These are phyloP conservation scores for Solea solea DNA, from an alignment of 2,113 vertebrate genomes.

Conservation along the genomic window DNA sequence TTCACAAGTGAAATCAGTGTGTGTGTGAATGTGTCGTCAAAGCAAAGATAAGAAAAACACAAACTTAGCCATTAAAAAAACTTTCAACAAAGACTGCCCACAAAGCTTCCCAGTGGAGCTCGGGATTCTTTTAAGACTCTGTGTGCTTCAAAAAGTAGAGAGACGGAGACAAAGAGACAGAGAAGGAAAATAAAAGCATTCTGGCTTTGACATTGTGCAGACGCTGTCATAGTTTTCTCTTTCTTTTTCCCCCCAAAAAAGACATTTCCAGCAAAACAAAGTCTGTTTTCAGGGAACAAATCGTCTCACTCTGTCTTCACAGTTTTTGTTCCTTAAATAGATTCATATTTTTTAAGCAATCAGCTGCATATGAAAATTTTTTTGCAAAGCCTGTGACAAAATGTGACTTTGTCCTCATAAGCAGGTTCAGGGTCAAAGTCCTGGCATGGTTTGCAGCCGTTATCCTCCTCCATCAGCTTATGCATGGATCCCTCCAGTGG, in stretches of 20 bases:
- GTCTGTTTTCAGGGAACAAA: background rate
- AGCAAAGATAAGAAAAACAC: background rate
- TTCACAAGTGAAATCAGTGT: background rate
- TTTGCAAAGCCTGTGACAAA: background rate
- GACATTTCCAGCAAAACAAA: slow-evolving; percentile 9
- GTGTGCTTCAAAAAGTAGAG: background rate
- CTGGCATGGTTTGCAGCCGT: slow-evolving; percentile 36
- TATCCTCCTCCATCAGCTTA: slow-evolving; percentile 50
- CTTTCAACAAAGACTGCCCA: slow-evolving; percentile 11
- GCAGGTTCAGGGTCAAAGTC: slow-evolving; percentile 58
- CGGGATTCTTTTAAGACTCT: background rate
- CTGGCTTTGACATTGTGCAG: slow-evolving; percentile 17
- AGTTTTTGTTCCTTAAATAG: background rate
- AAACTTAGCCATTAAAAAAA: slow-evolving; percentile 3
- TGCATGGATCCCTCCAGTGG: slow-evolving; percentile 44
- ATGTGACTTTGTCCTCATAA: slow-evolving; percentile 41
- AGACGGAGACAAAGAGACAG: background rate
- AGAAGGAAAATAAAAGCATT: slow-evolving; percentile 1
- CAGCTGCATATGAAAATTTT: background rate
- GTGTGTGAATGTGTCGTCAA: background rate
- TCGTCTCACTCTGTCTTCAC: background rate
- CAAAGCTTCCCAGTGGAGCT: slow-evolving; percentile 9
- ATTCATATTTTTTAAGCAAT: slow-evolving; percentile 1
- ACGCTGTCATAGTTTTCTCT: background rate
- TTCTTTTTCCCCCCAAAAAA: background rate